Percentiles rank a stretch among this genome's conserved stretches.
Evolutionary conservation across 2,888 invertebrate genomes (phyloP).

Genomic region (Mimas tiliae): DNA sequence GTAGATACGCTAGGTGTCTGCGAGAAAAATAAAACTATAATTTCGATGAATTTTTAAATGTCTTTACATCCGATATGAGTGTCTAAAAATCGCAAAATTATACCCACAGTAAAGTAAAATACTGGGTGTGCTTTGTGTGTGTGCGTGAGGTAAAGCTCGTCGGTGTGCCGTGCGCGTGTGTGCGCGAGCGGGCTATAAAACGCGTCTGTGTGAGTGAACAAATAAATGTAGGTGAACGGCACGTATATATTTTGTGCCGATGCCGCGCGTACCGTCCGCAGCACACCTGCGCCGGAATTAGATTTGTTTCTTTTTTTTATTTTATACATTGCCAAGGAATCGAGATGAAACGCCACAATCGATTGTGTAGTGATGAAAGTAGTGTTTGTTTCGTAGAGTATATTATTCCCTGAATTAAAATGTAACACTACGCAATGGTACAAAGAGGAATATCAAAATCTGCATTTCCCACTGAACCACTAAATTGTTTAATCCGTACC

Average conservation of each 20-base stretch:
- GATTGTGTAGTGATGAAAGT: too few species aligned
- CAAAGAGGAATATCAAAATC: too few species aligned
- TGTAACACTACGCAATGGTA: too few species aligned
- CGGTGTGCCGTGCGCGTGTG: slow-evolving; percentile 46
- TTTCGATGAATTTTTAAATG: background rate
- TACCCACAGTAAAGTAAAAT: slow-evolving; percentile 55
- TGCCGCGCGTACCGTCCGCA: slow-evolving; percentile 52
- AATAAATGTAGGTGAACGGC: slow-evolving; percentile 82
- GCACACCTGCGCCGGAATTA: slow-evolving; percentile 27
- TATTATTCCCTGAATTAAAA: too few species aligned
- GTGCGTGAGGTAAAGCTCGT: slow-evolving; percentile 50
- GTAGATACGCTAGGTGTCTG: background rate
- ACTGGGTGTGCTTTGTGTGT: slow-evolving; percentile 33
- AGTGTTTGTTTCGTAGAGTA: too few species aligned
- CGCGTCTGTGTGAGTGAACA: slow-evolving; percentile 72
- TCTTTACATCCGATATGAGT: background rate
- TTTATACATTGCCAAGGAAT: background rate
- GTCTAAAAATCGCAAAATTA: slow-evolving; percentile 54
- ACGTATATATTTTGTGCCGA: slow-evolving; percentile 69
- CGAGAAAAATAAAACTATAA: background rate
- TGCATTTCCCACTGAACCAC: too few species aligned
- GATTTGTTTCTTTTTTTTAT: slow-evolving; percentile 34
- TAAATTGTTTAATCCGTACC: too few species aligned
- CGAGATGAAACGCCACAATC: background rate
- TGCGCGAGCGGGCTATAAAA: slow-evolving; percentile 68